A percentile compares a stretch with the other conserved stretches of the same genome.
Conservation (phyloP, 2,888 invertebrate species). For the Emmelina monodactyla region DNA sequence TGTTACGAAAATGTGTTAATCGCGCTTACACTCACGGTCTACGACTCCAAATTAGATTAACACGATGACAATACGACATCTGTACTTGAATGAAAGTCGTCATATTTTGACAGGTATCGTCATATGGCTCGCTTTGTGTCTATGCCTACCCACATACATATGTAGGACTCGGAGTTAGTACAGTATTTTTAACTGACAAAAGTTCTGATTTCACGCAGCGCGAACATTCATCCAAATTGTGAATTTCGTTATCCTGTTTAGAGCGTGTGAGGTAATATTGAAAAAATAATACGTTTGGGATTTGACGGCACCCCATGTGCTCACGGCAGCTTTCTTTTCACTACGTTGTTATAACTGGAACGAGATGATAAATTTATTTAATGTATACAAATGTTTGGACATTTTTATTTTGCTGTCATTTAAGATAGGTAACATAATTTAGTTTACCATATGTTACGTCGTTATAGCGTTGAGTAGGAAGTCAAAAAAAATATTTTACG, state of each 20-base stretch:
- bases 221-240: conserved; percentile 60
- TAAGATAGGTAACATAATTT: conserved; percentile 64
- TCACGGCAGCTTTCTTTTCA: conserved; percentile 47
- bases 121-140: conserved; percentile 42
- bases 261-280: conserved; percentile 52
- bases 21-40: conserved; percentile 58
- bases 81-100: conserved; percentile 54
- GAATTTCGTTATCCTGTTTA: conserved; percentile 61
- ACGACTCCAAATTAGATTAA: conserved; percentile 59
- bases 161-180: conserved; percentile 29
- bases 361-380: conserved; percentile 65
- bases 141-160: conserved; percentile 61
- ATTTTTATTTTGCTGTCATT: conserved; percentile 64
- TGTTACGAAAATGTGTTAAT: conserved; percentile 65
- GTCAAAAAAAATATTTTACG: conserved; percentile 57
- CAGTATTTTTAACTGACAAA: conserved; percentile 45
- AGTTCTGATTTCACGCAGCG: conserved; percentile 63
- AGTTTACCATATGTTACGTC: conserved; percentile 61
- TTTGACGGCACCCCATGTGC: conserved; percentile 61
- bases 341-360: conserved; percentile 43
- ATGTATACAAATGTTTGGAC: conserved; percentile 67
- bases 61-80: conserved; percentile 57
- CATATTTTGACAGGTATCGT: conserved; percentile 65
- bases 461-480: conserved; percentile 55
- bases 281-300: conserved; percentile 65